Base-by-base conservation (phyloP, 2,113 vertebrate species). In the Trogon melanurus region DNA sequence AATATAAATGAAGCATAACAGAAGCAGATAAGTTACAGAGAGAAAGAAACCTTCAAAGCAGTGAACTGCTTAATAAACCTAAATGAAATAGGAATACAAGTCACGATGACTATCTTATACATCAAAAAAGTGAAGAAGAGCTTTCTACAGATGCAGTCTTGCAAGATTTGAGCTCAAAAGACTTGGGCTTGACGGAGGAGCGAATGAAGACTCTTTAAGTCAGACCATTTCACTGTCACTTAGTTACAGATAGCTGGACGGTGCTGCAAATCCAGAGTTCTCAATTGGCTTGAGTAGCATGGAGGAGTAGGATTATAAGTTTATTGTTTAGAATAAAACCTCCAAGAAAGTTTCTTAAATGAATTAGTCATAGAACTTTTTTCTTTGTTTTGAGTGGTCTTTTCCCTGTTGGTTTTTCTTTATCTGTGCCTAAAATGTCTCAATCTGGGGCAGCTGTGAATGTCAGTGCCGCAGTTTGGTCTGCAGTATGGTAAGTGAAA, bases 391-490 rank as follows among this genome's bases (percentile, higher is more conserved):
- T 75, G 36, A 75, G 34, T n/a, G 66, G 12, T 60, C 15, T 66
- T 95, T 79, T 30, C 6, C 14, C 13, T 79, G 34, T n/a, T 58
- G 23, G 0, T 48, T 90, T 91, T 85, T 15, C 6, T 44, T 79
- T 83, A 3, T 36, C 4, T 41, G 19, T 34, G 30, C 41, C 80
- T 83, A 41, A 83, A 80, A 73, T 70, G 23, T 91, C 75, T 92
- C 82, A 56, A 0, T 96, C 58, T 79, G 79, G 18, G 34, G 5
- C 57, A 79, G 13, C 48, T 75, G 23, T 74, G 53, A 85, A 23
- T 51, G 53, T 7, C 25, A 60, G 0, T 22, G 20, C 53, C 54
- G 38, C 20, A 0, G 0, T 69, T 72, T 32, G 29, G 5, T 53
- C 27, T 84, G 20, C 18, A 58, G 23, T 48, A 2, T 18, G 9